A percentile compares a stretch with the other conserved stretches of the same genome.
Conservation (phyloP, 2,888 invertebrate genomes). For the Latrodectus hesperus region DNA sequence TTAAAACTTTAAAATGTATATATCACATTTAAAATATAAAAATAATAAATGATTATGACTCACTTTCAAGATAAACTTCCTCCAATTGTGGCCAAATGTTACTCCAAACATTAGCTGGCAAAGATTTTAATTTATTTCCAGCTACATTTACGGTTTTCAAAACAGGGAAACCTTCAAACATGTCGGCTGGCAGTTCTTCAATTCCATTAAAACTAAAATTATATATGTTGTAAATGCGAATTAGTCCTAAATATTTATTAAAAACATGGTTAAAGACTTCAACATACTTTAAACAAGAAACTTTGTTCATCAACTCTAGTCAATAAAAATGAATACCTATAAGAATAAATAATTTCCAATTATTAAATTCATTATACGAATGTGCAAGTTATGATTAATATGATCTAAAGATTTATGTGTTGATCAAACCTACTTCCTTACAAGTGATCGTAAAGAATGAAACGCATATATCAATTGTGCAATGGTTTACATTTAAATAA, state of each 20-base stretch:
- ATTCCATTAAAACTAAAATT: constrained; percentile 41
- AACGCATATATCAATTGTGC: too few relatives aligned
- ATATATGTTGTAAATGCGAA: not conserved
- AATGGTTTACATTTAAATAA: too few relatives aligned
- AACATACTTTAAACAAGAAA: not conserved
- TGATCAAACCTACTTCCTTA: too few relatives aligned
- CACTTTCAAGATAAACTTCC: constrained; percentile 56
- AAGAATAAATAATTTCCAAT: too few relatives aligned
- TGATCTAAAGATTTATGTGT: too few relatives aligned
- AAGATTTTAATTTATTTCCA: constrained; percentile 43
- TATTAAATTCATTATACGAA: too few relatives aligned
- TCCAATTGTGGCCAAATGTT: constrained; percentile 53
- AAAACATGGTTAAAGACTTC: not conserved
- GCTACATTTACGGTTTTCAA: constrained; percentile 29
- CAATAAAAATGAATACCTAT: not conserved
- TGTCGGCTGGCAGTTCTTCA: constrained; percentile 45
- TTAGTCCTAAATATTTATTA: not conserved
- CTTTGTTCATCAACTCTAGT: not conserved
- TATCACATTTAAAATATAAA: too few relatives aligned
- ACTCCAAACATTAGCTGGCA: constrained; percentile 41
- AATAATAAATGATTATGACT: not conserved
- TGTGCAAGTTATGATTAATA: too few relatives aligned
- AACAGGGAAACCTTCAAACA: constrained; percentile 53
- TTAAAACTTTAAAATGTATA: too few relatives aligned
- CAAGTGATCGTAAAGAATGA: too few relatives aligned